Evolutionary conservation across 1,140 invertebrate genomes (phyloP).

Genomic region (Drosophila santomea): DNA sequence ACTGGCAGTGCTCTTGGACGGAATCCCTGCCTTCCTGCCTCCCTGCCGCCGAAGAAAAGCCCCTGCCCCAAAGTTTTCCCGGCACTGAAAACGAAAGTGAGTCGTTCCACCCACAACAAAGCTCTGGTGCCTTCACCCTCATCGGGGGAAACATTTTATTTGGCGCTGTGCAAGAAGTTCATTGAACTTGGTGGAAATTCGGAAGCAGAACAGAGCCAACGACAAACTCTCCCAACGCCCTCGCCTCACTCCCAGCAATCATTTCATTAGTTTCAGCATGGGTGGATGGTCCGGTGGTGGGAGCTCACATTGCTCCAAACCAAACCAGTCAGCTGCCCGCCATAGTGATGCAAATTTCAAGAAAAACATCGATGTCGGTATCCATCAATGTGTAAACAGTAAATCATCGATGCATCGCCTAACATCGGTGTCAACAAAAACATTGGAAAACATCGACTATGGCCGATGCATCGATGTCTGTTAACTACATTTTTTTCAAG

Average conservation of each 20-base stretch:
- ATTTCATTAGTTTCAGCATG: slow-evolving; percentile 2
- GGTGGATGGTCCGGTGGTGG: slow-evolving; percentile 10
- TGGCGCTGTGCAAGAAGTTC: slow-evolving; percentile 55
- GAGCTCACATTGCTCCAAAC: too few relatives aligned
- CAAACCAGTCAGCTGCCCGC: too few relatives aligned
- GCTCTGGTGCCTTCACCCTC: slow-evolving; percentile 2
- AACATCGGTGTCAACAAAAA: too few relatives aligned
- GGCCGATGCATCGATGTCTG: too few relatives aligned
- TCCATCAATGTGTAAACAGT: too few relatives aligned
- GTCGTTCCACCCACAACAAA: slow-evolving; percentile 22
- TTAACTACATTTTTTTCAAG: too few relatives aligned
- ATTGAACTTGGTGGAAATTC: slow-evolving; percentile 63
- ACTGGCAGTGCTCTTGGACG: slow-evolving; percentile 56
- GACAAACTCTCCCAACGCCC: slow-evolving; percentile 31
- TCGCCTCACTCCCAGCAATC: slow-evolving; percentile 1
- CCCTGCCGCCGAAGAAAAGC: neutral
- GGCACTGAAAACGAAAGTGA: slow-evolving; percentile 61
- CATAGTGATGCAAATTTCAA: too few relatives aligned
- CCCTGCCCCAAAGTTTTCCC: slow-evolving; percentile 36
- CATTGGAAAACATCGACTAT: too few relatives aligned
- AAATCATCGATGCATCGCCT: too few relatives aligned
- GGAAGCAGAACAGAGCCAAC: slow-evolving; percentile 38
- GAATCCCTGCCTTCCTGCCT: slow-evolving; percentile 5
- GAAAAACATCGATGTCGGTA: too few relatives aligned
- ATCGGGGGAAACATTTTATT: slow-evolving; percentile 32